Percentiles rank a stretch among this genome's conserved stretches.
phyloP scores from a whole-genome alignment of 2,113 vertebrate genomes.

The Hiodon alosoides region DNA sequence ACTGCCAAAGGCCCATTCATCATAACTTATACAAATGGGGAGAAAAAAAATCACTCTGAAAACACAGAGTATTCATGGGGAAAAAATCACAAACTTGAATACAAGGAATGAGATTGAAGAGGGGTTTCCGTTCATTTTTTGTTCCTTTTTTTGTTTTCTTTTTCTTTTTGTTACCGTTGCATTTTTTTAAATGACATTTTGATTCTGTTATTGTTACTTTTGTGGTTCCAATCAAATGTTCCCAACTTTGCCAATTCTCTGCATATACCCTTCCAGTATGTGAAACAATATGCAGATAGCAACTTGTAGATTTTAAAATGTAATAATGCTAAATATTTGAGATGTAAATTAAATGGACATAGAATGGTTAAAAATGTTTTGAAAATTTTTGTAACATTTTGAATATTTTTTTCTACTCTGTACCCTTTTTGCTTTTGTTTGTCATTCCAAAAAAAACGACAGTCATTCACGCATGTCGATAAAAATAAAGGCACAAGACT shows the following conservation, averaged over 20 bases:
- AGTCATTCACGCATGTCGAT: conserved; percentile 45
- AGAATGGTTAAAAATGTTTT: conserved; percentile 57
- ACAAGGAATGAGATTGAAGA: conserved; percentile 23
- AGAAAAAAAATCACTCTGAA: conserved; percentile 26
- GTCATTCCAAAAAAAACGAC: conserved; percentile 31
- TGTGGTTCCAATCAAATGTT: conserved; percentile 37
- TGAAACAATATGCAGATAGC: conserved; percentile 59
- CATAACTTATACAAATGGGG: conserved; percentile 10
- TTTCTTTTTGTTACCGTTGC: conserved; percentile 41
- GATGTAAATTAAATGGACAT: conserved; percentile 76
- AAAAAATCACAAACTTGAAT: conserved; percentile 29
- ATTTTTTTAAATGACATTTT: conserved; percentile 39
- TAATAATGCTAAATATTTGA: conserved; percentile 62
- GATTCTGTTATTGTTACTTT: conserved; percentile 50
- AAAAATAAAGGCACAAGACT: conserved; percentile 41
- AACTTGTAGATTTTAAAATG: conserved; percentile 65
- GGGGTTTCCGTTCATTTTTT: conserved; percentile 30
- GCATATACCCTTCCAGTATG: conserved; percentile 20
- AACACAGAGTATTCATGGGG: conserved; percentile 32
- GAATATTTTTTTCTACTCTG: conserved; percentile 46
- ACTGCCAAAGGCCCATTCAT: conserved; percentile 56
- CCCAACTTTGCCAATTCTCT: conserved; percentile 24
- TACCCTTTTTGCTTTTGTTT: conserved; percentile 20
- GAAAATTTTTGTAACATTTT: conserved; percentile 50
- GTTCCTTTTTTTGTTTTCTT: conserved; percentile 35